These are phyloP conservation scores for Orcinus orca DNA, from an alignment of 2,113 vertebrate species.

Conservation along the genomic window DNA sequence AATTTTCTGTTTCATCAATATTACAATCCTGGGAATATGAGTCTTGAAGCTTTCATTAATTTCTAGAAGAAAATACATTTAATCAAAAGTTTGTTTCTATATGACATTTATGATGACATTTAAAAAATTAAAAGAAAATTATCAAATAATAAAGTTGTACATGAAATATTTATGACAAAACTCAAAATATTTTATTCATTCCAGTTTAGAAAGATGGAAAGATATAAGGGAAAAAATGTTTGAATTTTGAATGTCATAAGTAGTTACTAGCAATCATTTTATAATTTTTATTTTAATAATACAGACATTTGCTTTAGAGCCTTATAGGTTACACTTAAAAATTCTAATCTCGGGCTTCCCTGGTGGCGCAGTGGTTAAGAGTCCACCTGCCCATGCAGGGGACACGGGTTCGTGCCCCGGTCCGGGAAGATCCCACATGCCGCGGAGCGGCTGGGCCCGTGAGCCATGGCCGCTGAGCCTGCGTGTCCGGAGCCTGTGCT, in stretches of 20 bases:
- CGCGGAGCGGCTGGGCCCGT: too few relatives aligned
- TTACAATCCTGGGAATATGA: not conserved
- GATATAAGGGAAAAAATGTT: not conserved
- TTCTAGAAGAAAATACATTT: not conserved
- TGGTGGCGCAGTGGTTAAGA: too few relatives aligned
- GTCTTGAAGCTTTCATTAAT: not conserved
- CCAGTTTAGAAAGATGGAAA: not conserved
- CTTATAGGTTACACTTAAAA: not conserved
- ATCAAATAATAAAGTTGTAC: not conserved
- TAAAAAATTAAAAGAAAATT: not conserved
- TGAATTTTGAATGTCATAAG: not conserved
- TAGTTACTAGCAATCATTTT: not conserved
- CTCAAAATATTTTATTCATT: not conserved
- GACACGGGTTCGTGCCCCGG: too few relatives aligned
- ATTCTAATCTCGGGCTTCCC: not conserved
- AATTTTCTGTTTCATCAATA: not conserved
- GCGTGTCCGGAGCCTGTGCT: too few relatives aligned
- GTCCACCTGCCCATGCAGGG: too few relatives aligned
- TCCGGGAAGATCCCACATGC: too few relatives aligned
- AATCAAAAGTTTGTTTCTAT: not conserved
- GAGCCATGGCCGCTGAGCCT: too few relatives aligned
- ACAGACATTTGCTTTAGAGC: not conserved
- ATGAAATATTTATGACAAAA: not conserved
- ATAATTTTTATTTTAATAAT: not conserved
- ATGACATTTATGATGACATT: not conserved